phyloP scores from a whole-genome alignment of 2,888 invertebrate genomes.

The Auanema freiburgensis region DNA sequence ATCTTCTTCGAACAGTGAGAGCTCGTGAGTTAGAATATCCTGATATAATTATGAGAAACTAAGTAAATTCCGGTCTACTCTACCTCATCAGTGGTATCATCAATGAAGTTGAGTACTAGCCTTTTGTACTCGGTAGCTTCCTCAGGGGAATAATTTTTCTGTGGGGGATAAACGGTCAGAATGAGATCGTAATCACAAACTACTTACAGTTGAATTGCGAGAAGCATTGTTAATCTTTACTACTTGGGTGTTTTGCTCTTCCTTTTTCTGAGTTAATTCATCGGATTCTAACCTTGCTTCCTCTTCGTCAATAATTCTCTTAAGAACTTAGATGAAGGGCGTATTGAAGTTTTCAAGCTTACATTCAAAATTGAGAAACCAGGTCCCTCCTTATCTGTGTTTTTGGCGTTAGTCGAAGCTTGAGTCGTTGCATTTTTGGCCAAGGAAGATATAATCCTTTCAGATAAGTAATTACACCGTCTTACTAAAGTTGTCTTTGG shows the following conservation, averaged over 20 bases:
- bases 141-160: conserved; percentile 22
- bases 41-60: too few species aligned
- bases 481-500: conserved; percentile 38
- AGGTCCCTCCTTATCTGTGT: conserved; percentile 4
- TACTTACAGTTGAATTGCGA: conserved; percentile 9
- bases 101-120: conserved; percentile 28
- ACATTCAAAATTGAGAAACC: conserved; percentile 41
- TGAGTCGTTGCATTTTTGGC: conserved; percentile 12
- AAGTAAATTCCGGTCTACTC: too few species aligned
- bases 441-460: conserved; percentile 40
- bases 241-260: conserved; percentile 17
- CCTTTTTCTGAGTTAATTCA: conserved; percentile 31
- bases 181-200: not conserved
- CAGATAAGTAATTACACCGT: conserved; percentile 62
- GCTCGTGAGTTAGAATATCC: not conserved
- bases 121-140: conserved; percentile 25
- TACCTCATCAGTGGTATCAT: conserved; percentile 23
- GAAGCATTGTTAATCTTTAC: conserved; percentile 22
- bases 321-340: conserved; percentile 10
- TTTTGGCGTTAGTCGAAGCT: not conserved
- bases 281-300: conserved; percentile 43
- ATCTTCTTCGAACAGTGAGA: not conserved
- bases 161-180: not conserved
- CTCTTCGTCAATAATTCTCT: conserved; percentile 41
- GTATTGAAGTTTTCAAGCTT: not conserved